Evolutionary conservation across 2,888 invertebrate genomes (phyloP).

Genomic region (Scotopteryx bipunctaria): DNA sequence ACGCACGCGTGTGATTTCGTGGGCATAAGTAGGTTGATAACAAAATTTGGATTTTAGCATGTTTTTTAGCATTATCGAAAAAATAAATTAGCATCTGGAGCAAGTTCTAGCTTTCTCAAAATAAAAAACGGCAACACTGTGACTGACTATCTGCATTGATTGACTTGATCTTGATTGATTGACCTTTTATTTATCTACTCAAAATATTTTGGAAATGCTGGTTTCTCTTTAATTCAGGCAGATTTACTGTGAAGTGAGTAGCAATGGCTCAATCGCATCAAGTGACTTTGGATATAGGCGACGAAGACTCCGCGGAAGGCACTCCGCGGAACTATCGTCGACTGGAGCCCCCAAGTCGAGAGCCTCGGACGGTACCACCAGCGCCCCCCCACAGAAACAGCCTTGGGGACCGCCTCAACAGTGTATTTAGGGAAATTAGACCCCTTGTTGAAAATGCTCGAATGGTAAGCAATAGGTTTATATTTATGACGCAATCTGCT

Average conservation of each 20-base stretch:
- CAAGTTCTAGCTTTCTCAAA: not conserved
- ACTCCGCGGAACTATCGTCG: slow-evolving; percentile 61
- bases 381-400: slow-evolving; percentile 61
- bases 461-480: slow-evolving; percentile 68
- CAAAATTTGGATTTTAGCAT: too few relatives aligned
- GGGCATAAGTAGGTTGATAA: too few relatives aligned
- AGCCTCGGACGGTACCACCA: slow-evolving; percentile 52
- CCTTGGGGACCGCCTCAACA: slow-evolving; percentile 72
- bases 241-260: slow-evolving; percentile 13
- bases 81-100: too few relatives aligned
- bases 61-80: too few relatives aligned
- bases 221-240: slow-evolving; percentile 13
- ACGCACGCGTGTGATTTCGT: too few relatives aligned
- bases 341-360: slow-evolving; percentile 47
- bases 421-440: slow-evolving; percentile 84
- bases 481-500: slow-evolving; percentile 38
- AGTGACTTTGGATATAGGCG: slow-evolving; percentile 72
- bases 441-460: slow-evolving; percentile 86
- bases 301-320: slow-evolving; percentile 58
- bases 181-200: slow-evolving; percentile 15
- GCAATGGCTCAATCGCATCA: slow-evolving; percentile 72
- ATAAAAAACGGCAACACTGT: not conserved
- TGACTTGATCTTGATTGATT: not conserved
- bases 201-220: slow-evolving; percentile 50
- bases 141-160: not conserved